Percentiles rank a stretch among this genome's conserved stretches.
These are phyloP conservation scores for Elmis aenea DNA, from an alignment of 2,888 invertebrate species.

Conservation along the genomic window DNA sequence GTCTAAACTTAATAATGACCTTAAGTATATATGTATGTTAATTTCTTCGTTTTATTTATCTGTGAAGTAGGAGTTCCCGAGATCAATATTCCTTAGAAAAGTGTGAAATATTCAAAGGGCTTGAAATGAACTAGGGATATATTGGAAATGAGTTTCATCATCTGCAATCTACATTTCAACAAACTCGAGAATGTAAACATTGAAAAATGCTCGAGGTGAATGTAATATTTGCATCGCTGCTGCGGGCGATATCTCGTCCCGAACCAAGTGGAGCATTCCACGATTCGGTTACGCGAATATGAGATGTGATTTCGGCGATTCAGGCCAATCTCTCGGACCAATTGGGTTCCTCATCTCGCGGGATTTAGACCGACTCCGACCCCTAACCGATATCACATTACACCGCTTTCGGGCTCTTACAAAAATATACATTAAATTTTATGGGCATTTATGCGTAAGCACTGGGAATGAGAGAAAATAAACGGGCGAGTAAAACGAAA, in stretches of 20 bases:
- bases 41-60: too few species aligned
- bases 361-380: conserved; percentile 32
- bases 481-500: conserved; percentile 41
- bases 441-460: conserved; percentile 44
- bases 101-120: conserved; percentile 32
- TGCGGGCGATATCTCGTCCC: conserved; percentile 3
- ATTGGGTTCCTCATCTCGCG: conserved; percentile 41
- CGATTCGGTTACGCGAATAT: conserved; percentile 35
- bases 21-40: too few species aligned
- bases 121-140: conserved; percentile 32
- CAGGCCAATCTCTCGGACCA: conserved; percentile 40
- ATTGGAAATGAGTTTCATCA: conserved; percentile 44
- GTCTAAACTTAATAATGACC: too few species aligned
- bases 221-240: conserved; percentile 39
- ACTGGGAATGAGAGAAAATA: conserved; percentile 41
- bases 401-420: conserved; percentile 41
- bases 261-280: conserved; percentile 23
- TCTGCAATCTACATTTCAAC: conserved; percentile 45
- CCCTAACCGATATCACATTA: conserved; percentile 43
- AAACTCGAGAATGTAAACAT: conserved; percentile 46
- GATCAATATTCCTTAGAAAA: too few species aligned
- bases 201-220: conserved; percentile 45
- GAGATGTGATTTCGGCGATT: conserved; percentile 41
- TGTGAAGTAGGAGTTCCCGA: too few species aligned
- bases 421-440: conserved; percentile 46